These are phyloP conservation scores for Thermophis baileyi DNA, from an alignment of 2,113 vertebrate species.

Conservation along the genomic window DNA sequence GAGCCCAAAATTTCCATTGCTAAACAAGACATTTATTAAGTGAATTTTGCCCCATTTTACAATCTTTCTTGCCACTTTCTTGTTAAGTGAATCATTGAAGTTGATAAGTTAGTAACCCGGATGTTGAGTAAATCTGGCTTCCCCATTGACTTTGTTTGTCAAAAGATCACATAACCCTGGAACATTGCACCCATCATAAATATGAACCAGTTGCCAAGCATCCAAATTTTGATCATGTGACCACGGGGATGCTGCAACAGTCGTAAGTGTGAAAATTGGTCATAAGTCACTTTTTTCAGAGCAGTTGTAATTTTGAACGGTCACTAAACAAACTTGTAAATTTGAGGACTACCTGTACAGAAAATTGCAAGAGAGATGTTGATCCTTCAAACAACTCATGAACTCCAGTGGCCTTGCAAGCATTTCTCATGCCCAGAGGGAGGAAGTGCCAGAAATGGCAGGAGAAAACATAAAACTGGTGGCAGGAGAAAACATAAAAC, in stretches of 20 bases:
- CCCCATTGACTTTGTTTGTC: not conserved
- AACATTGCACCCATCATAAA: not conserved
- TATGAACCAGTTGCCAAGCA: not conserved
- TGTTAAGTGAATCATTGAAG: no score
- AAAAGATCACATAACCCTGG: not conserved
- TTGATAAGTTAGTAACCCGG: no score
- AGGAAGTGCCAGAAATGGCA: not conserved
- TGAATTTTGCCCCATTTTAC: no score
- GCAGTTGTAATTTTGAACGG: not conserved
- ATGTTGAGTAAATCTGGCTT: not conserved
- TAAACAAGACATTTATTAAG: no score
- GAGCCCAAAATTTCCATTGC: no score
- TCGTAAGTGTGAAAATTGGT: not conserved
- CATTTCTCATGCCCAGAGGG: not conserved
- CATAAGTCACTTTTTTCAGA: not conserved
- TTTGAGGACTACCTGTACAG: not conserved
- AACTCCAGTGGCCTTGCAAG: not conserved
- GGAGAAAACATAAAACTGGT: not conserved
- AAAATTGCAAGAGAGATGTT: not conserved
- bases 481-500: not conserved
- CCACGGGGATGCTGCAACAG: not conserved
- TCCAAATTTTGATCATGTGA: not conserved
- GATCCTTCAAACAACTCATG: not conserved
- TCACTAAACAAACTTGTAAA: not conserved
- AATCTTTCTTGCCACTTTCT: no score